These are phyloP conservation scores for Chaetops frenatus DNA, from an alignment of 2,113 vertebrate species.

Conservation along the genomic window DNA sequence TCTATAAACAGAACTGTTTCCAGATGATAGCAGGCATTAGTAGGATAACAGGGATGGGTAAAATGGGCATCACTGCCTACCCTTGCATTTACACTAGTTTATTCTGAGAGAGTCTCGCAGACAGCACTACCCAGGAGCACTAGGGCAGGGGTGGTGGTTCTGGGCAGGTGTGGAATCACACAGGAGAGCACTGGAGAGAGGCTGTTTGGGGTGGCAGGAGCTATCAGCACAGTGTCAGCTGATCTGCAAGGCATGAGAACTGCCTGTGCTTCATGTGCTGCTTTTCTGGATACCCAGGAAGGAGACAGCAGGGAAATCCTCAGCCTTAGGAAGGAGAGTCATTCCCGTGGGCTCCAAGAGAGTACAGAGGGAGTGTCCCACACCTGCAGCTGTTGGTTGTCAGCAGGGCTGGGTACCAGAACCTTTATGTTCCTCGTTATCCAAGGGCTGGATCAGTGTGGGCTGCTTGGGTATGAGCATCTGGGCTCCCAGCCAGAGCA, in stretches of 20 bases:
- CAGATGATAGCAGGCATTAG: background rate
- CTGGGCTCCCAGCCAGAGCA: background rate
- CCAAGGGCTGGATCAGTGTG: accelerated
- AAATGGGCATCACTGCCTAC: background rate
- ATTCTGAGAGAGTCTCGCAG: background rate
- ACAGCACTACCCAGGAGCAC: accelerated
- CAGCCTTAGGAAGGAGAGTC: background rate
- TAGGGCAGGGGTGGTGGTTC: background rate
- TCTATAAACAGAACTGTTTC: background rate
- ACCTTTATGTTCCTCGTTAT: accelerated
- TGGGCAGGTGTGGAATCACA: accelerated
- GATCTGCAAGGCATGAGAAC: background rate
- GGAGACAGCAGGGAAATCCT: background rate
- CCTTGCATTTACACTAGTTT: background rate
- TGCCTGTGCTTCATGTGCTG: accelerated
- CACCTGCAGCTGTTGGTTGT: accelerated
- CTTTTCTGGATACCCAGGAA: background rate
- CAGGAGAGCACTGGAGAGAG: background rate
- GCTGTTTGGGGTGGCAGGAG: background rate
- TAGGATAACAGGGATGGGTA: background rate
- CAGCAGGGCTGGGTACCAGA: background rate
- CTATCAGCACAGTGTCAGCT: accelerated
- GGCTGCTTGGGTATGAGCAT: background rate
- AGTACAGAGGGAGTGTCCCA: no score
- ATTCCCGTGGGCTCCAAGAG: no score